These are phyloP conservation scores for Ptilonorhynchus violaceus DNA, from an alignment of 2,113 vertebrate species.

Conservation along the genomic window DNA sequence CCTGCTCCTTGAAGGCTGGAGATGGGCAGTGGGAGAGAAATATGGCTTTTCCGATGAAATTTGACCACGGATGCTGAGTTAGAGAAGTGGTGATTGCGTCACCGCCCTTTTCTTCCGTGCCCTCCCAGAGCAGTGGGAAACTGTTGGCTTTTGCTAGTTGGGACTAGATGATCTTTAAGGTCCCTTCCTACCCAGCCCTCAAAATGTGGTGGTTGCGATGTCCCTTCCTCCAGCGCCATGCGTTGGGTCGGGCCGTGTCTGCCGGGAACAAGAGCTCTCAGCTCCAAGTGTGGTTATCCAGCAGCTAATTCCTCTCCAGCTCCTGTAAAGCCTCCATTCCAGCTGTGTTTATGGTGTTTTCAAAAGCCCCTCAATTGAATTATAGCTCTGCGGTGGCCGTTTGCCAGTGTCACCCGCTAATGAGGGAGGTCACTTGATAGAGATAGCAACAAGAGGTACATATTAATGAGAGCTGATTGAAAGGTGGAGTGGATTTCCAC, in stretches of 20 bases:
- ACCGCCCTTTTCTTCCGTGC: neutral
- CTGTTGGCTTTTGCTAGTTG: neutral
- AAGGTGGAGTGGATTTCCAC: constrained; percentile 32
- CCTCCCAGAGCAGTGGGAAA: neutral
- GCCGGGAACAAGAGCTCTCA: fast-evolving
- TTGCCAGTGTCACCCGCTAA: constrained; percentile 54
- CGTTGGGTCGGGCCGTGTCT: fast-evolving
- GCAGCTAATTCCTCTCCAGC: neutral
- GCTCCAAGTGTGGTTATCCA: neutral
- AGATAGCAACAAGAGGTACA: constrained; percentile 44
- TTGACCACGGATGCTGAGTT: fast-evolving
- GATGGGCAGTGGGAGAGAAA: neutral
- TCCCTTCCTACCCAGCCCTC: neutral
- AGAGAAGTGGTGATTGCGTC: neutral
- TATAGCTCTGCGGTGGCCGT: constrained; percentile 57
- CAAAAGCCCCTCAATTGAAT: constrained; percentile 66
- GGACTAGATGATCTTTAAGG: neutral
- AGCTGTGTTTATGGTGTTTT: constrained; percentile 65
- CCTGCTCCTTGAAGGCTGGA: neutral
- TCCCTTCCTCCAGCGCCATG: fast-evolving
- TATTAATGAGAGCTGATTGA: constrained; percentile 48
- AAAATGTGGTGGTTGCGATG: neutral
- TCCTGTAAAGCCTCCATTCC: neutral
- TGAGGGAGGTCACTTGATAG: constrained; percentile 58
- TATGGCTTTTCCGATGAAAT: fast-evolving